Percentiles rank a stretch among this genome's conserved stretches.
phyloP scores from a whole-genome alignment of 2,113 vertebrate genomes.

The Stictonetta naevosa region DNA sequence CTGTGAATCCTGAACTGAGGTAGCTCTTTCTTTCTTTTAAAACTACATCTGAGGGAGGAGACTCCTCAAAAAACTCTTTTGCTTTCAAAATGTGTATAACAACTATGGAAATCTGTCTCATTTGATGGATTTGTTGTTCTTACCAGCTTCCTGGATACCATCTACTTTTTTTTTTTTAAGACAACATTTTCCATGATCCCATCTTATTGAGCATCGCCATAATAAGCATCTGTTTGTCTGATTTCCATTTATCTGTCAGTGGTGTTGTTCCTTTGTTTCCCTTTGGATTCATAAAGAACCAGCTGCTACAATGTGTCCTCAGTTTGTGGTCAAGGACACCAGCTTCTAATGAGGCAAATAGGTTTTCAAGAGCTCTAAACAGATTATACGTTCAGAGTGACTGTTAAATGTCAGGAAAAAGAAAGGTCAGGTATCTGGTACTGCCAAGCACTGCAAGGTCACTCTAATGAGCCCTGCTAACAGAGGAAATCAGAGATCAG shows the following conservation, averaged over 20 bases:
- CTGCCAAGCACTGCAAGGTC: not conserved
- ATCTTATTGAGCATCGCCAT: not conserved
- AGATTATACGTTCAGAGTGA: not conserved
- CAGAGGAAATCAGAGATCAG: not conserved
- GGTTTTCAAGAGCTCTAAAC: conserved; percentile 15
- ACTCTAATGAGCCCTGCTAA: not conserved
- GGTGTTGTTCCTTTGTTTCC: not conserved
- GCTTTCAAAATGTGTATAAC: not conserved
- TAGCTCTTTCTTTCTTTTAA: not conserved
- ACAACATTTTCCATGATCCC: not conserved
- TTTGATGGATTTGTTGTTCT: not conserved
- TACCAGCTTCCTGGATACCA: not conserved
- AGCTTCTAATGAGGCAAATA: conserved; percentile 8
- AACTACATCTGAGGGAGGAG: not conserved
- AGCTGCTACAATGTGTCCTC: not conserved
- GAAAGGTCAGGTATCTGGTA: not conserved
- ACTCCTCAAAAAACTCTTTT: not conserved
- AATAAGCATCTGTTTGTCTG: not conserved
- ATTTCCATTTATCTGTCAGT: conserved; percentile 1
- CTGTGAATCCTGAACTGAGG: not conserved
- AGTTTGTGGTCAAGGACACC: conserved; percentile 9
- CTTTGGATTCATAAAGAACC: not conserved
- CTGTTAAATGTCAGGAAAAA: not conserved
- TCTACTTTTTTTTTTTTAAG: not conserved
- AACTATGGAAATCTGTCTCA: not conserved